Evolutionary conservation across 2,113 vertebrate species (phyloP).

Genomic region (Phalacrocorax aristotelis): DNA sequence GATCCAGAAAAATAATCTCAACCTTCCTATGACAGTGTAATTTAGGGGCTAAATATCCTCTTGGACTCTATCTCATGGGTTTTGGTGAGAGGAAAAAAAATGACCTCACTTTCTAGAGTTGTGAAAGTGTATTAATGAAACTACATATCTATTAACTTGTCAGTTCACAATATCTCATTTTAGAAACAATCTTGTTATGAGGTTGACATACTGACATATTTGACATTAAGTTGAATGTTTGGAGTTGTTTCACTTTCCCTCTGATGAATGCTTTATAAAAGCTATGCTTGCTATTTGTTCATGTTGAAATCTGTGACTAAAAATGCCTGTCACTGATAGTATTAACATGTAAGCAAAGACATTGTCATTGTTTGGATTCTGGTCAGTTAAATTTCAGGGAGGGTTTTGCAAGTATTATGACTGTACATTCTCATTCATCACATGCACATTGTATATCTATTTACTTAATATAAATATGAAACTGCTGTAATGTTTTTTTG

Average conservation of each 20-base stretch:
- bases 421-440: not conserved
- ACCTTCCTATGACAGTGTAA: not conserved
- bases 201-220: not conserved
- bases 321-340: not conserved
- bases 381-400: not conserved
- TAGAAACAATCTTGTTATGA: not conserved
- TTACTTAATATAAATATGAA: not conserved
- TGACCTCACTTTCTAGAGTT: not conserved
- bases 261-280: not conserved
- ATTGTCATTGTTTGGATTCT: not conserved
- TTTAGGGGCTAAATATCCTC: not conserved
- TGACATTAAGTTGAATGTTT: not conserved
- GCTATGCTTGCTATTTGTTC: not conserved
- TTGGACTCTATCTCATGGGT: not conserved
- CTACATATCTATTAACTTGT: not conserved
- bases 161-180: not conserved
- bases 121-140: not conserved
- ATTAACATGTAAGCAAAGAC: conserved; percentile 15
- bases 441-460: not conserved
- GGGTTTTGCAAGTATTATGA: not conserved
- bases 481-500: not conserved
- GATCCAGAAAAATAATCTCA: not conserved
- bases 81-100: not conserved
- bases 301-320: not conserved
- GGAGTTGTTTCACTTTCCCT: not conserved